Evolutionary conservation across 1,140 invertebrate species (phyloP).

Genomic region (Diuraphis noxia): DNA sequence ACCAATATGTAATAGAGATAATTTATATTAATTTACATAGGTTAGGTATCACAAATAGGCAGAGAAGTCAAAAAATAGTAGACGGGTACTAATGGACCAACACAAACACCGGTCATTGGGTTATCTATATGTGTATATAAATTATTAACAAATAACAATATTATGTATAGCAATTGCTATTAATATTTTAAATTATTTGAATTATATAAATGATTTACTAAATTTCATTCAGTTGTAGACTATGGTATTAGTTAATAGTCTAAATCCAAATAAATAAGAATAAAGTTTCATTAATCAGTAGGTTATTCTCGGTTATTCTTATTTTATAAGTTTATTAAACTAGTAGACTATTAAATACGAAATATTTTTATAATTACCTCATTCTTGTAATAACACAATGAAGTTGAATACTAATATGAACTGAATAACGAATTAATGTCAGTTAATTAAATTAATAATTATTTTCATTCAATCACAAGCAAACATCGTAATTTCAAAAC

Average conservation of each 20-base stretch:
- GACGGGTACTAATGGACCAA: rapidly evolving
- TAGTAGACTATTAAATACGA: background rate
- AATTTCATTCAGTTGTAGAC: background rate
- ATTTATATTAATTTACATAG: too few species aligned
- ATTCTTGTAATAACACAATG: background rate
- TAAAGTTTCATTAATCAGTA: background rate
- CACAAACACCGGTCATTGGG: too few species aligned
- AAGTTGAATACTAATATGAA: background rate
- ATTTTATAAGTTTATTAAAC: too few species aligned
- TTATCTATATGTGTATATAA: background rate
- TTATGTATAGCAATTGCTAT: background rate
- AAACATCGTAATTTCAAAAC: background rate
- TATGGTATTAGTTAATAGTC: background rate
- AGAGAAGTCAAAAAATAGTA: too few species aligned
- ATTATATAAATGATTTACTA: background rate
- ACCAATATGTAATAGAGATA: too few species aligned
- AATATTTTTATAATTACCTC: background rate
- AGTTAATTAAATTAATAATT: background rate
- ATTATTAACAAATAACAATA: too few species aligned
- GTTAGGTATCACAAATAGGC: too few species aligned
- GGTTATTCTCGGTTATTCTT: too few species aligned
- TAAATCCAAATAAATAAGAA: background rate
- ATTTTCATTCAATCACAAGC: background rate
- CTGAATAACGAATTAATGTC: background rate
- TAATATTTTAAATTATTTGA: background rate